These are phyloP conservation scores for Cyphotilapia sp. DNA, from an alignment of 2,113 vertebrate species.

Conservation along the genomic window DNA sequence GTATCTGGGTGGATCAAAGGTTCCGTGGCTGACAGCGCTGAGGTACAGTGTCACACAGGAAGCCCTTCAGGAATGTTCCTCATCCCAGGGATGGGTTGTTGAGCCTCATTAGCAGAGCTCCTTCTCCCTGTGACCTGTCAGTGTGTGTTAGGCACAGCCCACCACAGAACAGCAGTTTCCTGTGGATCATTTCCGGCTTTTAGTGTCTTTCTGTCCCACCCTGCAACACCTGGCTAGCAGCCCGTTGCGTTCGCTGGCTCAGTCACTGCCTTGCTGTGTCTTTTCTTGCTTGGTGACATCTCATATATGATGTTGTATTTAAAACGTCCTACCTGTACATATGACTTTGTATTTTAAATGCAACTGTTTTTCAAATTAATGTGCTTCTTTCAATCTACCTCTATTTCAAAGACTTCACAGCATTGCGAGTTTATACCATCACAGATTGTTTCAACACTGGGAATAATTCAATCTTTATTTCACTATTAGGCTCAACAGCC, in stretches of 20 bases:
- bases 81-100: slow-evolving; percentile 66
- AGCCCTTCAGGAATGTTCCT: slow-evolving; percentile 65
- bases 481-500: slow-evolving; percentile 28
- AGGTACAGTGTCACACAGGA: slow-evolving; percentile 62
- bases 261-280: background rate
- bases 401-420: background rate
- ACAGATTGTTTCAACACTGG: background rate
- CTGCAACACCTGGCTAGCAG: slow-evolving; percentile 21
- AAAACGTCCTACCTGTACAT: background rate
- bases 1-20: slow-evolving; percentile 54
- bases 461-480: background rate
- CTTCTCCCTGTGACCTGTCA: slow-evolving; percentile 78
- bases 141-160: slow-evolving; percentile 76
- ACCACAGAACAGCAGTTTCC: slow-evolving; percentile 77
- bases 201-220: slow-evolving; percentile 60
- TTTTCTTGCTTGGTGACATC: background rate
- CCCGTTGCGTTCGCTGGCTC: background rate
- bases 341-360: background rate
- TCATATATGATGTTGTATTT: background rate
- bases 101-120: slow-evolving; percentile 78
- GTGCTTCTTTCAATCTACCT: background rate
- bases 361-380: background rate
- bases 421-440: background rate
- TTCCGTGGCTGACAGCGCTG: slow-evolving; percentile 44
- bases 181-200: slow-evolving; percentile 71